phyloP scores from a whole-genome alignment of 2,113 vertebrate genomes.

The Diphyllodes magnificus region DNA sequence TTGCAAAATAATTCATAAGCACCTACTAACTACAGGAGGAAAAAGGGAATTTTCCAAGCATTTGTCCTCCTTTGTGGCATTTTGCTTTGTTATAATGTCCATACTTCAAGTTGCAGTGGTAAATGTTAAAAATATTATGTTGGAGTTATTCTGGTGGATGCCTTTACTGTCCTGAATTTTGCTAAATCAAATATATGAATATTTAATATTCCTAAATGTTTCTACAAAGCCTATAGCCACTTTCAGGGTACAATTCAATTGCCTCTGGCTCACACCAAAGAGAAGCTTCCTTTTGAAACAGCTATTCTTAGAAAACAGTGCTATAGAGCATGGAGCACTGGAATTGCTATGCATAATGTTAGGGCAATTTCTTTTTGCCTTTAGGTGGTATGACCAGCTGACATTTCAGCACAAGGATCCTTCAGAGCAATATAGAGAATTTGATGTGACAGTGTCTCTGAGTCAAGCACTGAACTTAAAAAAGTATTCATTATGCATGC shows the following conservation, averaged over 20 bases:
- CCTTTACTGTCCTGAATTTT: slow-evolving; percentile 7
- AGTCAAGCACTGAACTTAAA: slow-evolving; percentile 8
- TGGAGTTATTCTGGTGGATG: neutral
- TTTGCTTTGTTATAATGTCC: neutral
- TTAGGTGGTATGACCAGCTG: slow-evolving; percentile 21
- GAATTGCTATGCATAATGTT: slow-evolving; percentile 13
- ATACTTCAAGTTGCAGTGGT: neutral
- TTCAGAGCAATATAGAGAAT: slow-evolving; percentile 39
- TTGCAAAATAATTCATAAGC: neutral
- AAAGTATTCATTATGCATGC: neutral
- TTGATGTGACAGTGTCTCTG: slow-evolving; percentile 45
- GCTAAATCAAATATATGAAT: slow-evolving; percentile 3
- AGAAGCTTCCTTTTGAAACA: neutral
- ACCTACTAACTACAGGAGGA: neutral
- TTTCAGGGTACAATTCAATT: slow-evolving; percentile 25
- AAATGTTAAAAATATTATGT: neutral
- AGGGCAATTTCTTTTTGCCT: slow-evolving; percentile 47
- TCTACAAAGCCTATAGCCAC: slow-evolving; percentile 2
- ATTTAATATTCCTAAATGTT: slow-evolving; percentile 42
- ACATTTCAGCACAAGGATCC: slow-evolving; percentile 50
- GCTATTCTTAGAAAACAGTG: slow-evolving; percentile 40
- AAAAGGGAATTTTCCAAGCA: neutral
- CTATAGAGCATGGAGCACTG: neutral
- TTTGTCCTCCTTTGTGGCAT: neutral
- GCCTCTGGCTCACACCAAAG: neutral